phyloP scores from a whole-genome alignment of 2,113 vertebrate genomes.

The Manacus vitellinus region DNA sequence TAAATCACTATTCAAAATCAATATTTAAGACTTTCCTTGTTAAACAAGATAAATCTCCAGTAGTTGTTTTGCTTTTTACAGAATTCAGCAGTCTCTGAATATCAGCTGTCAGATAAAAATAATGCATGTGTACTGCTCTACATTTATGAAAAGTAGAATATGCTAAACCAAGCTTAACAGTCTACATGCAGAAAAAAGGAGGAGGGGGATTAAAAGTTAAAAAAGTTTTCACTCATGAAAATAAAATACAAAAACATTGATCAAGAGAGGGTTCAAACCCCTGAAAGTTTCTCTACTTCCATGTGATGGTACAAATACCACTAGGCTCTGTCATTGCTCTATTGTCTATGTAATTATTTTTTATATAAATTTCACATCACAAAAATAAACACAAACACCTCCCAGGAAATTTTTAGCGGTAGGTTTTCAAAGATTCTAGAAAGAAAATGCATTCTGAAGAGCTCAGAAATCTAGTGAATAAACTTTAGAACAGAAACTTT shows the following conservation, averaged over 20 bases:
- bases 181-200: background rate
- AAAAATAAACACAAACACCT: background rate
- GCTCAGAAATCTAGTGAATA: background rate
- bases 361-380: background rate
- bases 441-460: background rate
- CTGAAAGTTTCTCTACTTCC: background rate
- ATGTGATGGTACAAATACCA: background rate
- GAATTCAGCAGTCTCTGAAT: background rate
- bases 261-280: background rate
- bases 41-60: background rate
- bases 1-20: background rate
- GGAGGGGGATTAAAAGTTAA: accelerated
- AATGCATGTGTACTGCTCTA: accelerated
- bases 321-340: background rate
- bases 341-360: background rate
- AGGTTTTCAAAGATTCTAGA: background rate
- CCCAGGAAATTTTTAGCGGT: background rate
- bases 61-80: background rate
- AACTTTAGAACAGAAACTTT: background rate
- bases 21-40: background rate
- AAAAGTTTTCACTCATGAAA: background rate
- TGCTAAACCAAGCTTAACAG: background rate
- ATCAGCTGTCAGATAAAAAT: background rate
- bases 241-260: background rate
- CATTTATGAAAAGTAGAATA: background rate